Percentiles rank a stretch among this genome's conserved stretches.
phyloP scores from a whole-genome alignment of 30 jellyfish, hydroid and myxozoan species.

The Aurelia aurita region DNA sequence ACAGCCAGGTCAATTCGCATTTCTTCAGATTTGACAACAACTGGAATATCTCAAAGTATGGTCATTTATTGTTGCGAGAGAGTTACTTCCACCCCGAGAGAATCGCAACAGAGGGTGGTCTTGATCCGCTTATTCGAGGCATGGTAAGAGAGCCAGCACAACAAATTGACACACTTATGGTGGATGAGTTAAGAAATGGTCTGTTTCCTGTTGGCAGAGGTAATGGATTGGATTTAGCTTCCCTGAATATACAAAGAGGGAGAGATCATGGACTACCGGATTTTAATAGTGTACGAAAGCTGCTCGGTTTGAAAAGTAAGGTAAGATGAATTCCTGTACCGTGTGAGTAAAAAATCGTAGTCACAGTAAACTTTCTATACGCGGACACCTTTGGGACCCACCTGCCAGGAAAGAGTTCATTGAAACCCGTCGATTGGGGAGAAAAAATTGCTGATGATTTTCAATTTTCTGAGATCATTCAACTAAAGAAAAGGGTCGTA shows the following conservation, averaged over 20 bases:
- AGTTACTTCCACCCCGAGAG: conserved; percentile 95
- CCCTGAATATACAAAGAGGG: conserved; percentile 96
- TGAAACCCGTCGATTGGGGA: too few relatives aligned
- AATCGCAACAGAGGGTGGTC: conserved; percentile 87
- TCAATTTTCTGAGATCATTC: too few relatives aligned
- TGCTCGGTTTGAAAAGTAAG: conserved; percentile 84
- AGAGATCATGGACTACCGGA: conserved; percentile 98
- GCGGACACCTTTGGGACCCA: too few relatives aligned
- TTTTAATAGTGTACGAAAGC: conserved; percentile 84
- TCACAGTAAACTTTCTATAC: too few relatives aligned
- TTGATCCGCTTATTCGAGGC: conserved; percentile 95
- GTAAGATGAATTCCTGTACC: too few relatives aligned
- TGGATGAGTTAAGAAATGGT: conserved; percentile 96
- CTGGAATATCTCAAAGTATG: conserved; percentile 75
- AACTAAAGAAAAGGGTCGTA: too few relatives aligned
- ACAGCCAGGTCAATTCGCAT: conserved; percentile 93
- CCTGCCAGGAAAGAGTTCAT: too few relatives aligned
- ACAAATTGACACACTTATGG: conserved; percentile 85
- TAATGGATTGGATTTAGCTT: conserved; percentile 93
- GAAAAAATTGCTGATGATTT: too few relatives aligned
- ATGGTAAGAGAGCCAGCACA: conserved; percentile 88
- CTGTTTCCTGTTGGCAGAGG: conserved; percentile 90
- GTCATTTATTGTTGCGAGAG: conserved; percentile 90
- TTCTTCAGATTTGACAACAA: conserved; percentile 81
- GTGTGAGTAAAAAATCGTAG: too few relatives aligned